A percentile compares a stretch with the other conserved stretches of the same genome.
phyloP scores from a whole-genome alignment of 2,888 invertebrate species.

The Deroplatys truncata region DNA sequence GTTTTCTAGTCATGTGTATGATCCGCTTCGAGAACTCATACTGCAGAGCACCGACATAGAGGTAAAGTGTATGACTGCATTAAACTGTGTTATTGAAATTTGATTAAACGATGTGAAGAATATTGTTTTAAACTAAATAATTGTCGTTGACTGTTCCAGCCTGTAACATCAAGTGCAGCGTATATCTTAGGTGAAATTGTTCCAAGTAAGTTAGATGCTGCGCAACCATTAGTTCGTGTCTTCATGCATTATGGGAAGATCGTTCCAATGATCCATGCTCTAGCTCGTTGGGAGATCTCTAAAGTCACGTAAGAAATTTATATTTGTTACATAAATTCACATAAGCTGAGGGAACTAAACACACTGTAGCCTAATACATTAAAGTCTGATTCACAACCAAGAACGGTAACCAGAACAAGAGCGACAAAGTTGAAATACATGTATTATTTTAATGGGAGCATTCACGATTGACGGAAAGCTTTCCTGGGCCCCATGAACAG shows the following conservation, averaged over 20 bases:
- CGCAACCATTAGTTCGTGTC: slow-evolving; percentile 81
- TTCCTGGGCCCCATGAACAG: too few species aligned
- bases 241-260: slow-evolving; percentile 83
- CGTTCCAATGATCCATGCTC: slow-evolving; percentile 74
- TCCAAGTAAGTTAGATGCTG: slow-evolving; percentile 81
- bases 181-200: slow-evolving; percentile 84
- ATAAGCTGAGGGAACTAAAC: too few species aligned
- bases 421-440: too few species aligned
- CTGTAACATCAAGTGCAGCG: slow-evolving; percentile 74
- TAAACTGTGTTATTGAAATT: too few species aligned
- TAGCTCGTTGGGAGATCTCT: slow-evolving; percentile 87
- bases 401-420: too few species aligned
- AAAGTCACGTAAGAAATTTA: slow-evolving; percentile 70
- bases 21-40: slow-evolving; percentile 70
- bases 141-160: slow-evolving; percentile 44
- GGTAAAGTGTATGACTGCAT: slow-evolving; percentile 43
- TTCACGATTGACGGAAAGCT: too few species aligned
- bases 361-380: too few species aligned
- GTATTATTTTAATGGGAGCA: too few species aligned
- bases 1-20: slow-evolving; percentile 77
- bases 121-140: too few species aligned
- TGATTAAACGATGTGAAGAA: too few species aligned
- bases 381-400: too few species aligned
- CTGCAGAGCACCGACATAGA: slow-evolving; percentile 65
- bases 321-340: not conserved